These are phyloP conservation scores for Hyla sarda DNA, from an alignment of 2,113 vertebrate genomes.

Conservation along the genomic window DNA sequence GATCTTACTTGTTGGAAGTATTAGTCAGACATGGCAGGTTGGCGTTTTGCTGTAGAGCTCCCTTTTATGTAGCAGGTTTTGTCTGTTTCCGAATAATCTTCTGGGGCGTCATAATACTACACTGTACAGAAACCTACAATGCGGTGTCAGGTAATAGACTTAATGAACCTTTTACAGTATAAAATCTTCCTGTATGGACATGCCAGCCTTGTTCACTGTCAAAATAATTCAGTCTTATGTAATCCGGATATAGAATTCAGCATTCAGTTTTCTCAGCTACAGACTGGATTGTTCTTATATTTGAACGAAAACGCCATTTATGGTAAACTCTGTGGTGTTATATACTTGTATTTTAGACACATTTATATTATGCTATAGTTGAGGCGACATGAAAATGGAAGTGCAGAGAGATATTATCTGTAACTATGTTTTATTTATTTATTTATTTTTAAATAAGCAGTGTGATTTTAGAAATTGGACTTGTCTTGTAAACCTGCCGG, in stretches of 20 bases:
- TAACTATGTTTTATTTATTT: no score
- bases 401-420: not conserved
- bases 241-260: not conserved
- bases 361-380: no score
- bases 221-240: constrained; percentile 11
- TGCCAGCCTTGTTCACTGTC: not conserved
- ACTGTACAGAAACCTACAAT: not conserved
- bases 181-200: constrained; percentile 40
- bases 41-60: not conserved
- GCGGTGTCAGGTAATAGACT: not conserved
- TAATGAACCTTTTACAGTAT: constrained; percentile 39
- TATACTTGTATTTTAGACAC: no score
- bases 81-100: not conserved
- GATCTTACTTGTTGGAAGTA: not conserved
- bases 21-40: not conserved
- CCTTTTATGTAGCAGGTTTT: not conserved
- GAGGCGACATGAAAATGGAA: not conserved
- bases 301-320: not conserved
- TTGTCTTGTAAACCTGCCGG: not conserved
- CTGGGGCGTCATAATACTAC: not conserved
- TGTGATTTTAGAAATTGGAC: not conserved
- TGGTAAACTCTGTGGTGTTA: not conserved
- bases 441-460: not conserved
- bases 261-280: not conserved
- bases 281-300: not conserved